Conservation (phyloP, 2,888 invertebrate genomes). For the Petrolisthes cinctipes region DNA sequence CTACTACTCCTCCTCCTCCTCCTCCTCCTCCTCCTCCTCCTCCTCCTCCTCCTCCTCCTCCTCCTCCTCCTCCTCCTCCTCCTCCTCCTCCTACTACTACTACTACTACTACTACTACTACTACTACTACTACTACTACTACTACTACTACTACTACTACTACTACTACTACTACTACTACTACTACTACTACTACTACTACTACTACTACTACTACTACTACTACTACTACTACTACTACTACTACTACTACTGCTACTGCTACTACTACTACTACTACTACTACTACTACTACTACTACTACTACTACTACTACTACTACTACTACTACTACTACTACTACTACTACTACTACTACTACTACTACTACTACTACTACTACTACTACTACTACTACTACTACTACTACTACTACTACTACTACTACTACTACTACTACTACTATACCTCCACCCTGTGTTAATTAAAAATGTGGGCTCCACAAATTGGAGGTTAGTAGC, state of each 20-base stretch:
- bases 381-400: background rate
- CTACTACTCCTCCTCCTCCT: too few species aligned
- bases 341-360: background rate
- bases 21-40: too few species aligned
- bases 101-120: conserved; percentile 6
- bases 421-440: conserved; percentile 22
- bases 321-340: conserved; percentile 6
- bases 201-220: background rate
- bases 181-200: background rate
- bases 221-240: background rate
- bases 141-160: conserved; percentile 3
- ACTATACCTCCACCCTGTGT: too few species aligned
- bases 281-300: conserved; percentile 8
- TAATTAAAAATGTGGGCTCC: too few species aligned
- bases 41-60: background rate
- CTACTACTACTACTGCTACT: background rate
- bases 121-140: conserved; percentile 3
- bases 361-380: background rate
- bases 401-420: background rate
- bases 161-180: conserved; percentile 3
- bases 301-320: background rate
- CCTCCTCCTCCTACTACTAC: background rate
- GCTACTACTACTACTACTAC: conserved; percentile 11
- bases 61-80: background rate
- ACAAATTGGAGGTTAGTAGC: too few species aligned